Percentiles rank a stretch among this genome's conserved stretches.
Conservation (phyloP, 2,888 invertebrate species). For the Spisula solida region DNA sequence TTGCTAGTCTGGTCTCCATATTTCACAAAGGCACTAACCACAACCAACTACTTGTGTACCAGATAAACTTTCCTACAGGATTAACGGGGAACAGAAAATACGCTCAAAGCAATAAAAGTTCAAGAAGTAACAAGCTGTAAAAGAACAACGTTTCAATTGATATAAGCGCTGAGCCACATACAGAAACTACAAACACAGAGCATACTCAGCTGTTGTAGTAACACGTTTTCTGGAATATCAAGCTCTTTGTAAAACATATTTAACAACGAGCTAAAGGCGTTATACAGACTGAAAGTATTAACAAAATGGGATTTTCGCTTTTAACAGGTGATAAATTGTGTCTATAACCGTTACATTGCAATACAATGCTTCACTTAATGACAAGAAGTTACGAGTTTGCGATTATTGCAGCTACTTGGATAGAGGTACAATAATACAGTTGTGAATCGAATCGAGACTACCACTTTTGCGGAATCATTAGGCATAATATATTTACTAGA, state of each 20-base stretch:
- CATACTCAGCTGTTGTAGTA: slow-evolving; percentile 39
- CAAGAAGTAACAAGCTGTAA: neutral
- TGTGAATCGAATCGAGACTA: too few relatives aligned
- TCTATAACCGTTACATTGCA: neutral
- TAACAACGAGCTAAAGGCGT: slow-evolving; percentile 22
- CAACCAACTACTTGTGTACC: neutral
- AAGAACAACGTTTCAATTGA: slow-evolving; percentile 36
- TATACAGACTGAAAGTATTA: slow-evolving; percentile 23
- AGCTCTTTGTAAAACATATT: slow-evolving; percentile 39
- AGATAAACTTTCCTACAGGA: neutral
- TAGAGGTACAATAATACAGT: too few relatives aligned
- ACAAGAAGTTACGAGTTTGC: neutral
- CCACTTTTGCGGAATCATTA: too few relatives aligned
- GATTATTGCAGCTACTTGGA: too few relatives aligned
- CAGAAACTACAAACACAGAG: neutral
- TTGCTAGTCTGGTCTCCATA: too few relatives aligned
- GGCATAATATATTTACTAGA: too few relatives aligned
- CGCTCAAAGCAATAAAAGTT: neutral
- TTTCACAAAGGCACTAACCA: too few relatives aligned
- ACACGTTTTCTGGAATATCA: neutral
- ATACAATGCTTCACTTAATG: slow-evolving; percentile 3
- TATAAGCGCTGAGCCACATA: slow-evolving; percentile 13
- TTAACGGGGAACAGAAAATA: neutral
- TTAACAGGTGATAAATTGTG: slow-evolving; percentile 43
- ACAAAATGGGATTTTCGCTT: slow-evolving; percentile 18